These are phyloP conservation scores for Diglossa brunneiventris DNA, from an alignment of 2,113 vertebrate species.

Conservation along the genomic window DNA sequence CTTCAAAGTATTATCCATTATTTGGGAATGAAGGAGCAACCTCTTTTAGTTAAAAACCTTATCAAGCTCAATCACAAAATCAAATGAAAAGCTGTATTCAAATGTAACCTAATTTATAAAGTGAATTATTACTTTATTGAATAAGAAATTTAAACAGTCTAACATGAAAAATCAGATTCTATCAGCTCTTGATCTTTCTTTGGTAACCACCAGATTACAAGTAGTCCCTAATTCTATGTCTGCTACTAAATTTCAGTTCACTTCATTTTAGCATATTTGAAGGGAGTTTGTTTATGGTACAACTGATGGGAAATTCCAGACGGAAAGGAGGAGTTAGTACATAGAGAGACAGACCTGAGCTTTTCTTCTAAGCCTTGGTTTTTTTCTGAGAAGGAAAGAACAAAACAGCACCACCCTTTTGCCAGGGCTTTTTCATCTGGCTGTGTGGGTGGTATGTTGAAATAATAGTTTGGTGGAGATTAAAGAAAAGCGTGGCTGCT, in stretches of 20 bases:
- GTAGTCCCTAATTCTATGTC: neutral
- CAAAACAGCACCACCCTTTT: slow-evolving; percentile 16
- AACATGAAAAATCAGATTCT: slow-evolving; percentile 25
- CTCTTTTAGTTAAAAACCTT: neutral
- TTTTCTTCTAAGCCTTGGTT: slow-evolving; percentile 21
- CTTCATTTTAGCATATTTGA: neutral
- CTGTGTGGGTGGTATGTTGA: slow-evolving; percentile 34
- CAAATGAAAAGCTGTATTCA: neutral
- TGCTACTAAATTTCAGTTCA: slow-evolving; percentile 18
- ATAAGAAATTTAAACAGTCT: neutral
- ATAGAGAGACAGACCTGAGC: neutral
- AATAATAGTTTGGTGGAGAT: slow-evolving; percentile 21
- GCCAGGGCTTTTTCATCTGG: slow-evolving; percentile 26
- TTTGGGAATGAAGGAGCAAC: neutral
- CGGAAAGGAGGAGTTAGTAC: neutral
- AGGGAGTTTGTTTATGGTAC: slow-evolving; percentile 14
- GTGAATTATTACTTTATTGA: neutral
- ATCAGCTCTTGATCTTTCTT: neutral
- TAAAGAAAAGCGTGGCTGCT: slow-evolving; percentile 21
- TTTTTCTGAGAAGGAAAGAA: slow-evolving; percentile 5
- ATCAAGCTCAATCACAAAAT: neutral
- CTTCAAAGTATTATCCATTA: slow-evolving; percentile 4
- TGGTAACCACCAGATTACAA: neutral
- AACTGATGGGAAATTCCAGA: slow-evolving; percentile 56
- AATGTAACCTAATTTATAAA: neutral